phyloP scores from a whole-genome alignment of 2,797 vertebrate genomes.

The Salmo trutta region DNA sequence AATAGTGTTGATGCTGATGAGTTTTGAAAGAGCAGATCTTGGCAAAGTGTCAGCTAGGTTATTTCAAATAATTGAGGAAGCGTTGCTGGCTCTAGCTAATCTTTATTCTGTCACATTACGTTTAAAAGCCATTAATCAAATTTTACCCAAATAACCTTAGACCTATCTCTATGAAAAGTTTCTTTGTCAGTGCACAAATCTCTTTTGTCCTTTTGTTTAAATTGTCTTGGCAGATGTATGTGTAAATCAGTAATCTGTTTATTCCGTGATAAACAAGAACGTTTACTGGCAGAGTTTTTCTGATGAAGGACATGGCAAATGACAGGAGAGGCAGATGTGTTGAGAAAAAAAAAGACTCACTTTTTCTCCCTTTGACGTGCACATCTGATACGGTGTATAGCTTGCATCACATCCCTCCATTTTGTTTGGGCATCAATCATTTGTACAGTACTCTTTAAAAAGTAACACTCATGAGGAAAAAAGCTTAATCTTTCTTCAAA shows the following conservation, averaged over 20 bases:
- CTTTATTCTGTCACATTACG: neutral
- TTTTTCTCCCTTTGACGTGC: neutral
- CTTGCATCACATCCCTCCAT: neutral
- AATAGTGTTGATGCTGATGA: neutral
- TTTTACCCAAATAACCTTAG: neutral
- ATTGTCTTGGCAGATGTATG: conserved; percentile 17
- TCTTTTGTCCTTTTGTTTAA: neutral
- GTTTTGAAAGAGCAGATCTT: neutral
- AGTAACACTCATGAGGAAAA: neutral
- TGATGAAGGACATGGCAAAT: neutral
- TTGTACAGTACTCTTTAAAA: neutral
- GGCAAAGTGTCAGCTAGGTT: conserved; percentile 14
- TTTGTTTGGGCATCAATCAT: neutral
- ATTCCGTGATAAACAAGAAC: conserved; percentile 21
- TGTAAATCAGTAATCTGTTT: conserved; percentile 34
- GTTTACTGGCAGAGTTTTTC: conserved; percentile 22
- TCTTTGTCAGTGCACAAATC: conserved; percentile 1
- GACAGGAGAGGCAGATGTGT: conserved; percentile 1
- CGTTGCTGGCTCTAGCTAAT: neutral
- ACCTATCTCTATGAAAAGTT: neutral
- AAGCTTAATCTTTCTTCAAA: no score
- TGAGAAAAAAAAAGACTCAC: neutral
- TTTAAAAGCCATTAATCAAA: conserved; percentile 8
- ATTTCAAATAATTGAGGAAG: neutral
- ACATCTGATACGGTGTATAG: neutral